Base-by-base conservation (phyloP, 1,140 invertebrate genomes). In the Laodelphax striatellus region DNA sequence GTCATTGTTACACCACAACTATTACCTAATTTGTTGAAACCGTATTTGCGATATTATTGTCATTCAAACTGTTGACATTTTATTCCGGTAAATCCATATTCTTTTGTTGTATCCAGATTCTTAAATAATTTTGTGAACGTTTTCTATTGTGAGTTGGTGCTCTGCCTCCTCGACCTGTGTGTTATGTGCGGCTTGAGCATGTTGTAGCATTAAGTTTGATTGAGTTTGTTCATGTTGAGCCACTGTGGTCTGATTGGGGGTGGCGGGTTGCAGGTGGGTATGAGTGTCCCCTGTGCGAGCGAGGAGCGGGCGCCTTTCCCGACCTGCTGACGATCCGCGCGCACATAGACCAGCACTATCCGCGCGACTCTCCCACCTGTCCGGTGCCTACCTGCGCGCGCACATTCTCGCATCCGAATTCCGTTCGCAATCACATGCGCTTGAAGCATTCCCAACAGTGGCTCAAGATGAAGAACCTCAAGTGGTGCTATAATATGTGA, bases 351-450 rank as follows among this genome's bases (percentile, higher is more conserved):
- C 79, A 83, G 57, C 87, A 90, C 72, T 90, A 89, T 74, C 87
- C 87, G 8, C 80, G 86, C 63, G 87, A 89, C 72, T 88, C 85
- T 71, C 84, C 85, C 41, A 79, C 82, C 42, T 89, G 87, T 74
- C 87, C 87, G 9, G 87, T 90, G 38, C 74, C 79, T 21, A 76
- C 80, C 53, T 90, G 87, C 70, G 80, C 82, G 41, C 80, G 86
- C 63, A 79, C 79, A 59, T 89, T 89, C 72, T 79, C 83, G 42
- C 87, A 90, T 73, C 87, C 87, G 6, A 90, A 89, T 72, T 88
- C 85, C 42, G 86, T 89, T 34, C 79, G 87, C 62, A 90, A 90
- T 72, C 87, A 90, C 72, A 89, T 90, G 87, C 77, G 87, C 62
- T 80, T 85, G 62, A 90, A 89, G 72, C 88, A 89, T 72, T 79